phyloP scores from a whole-genome alignment of 2,113 vertebrate species.

The Daphoenositta chrysoptera region DNA sequence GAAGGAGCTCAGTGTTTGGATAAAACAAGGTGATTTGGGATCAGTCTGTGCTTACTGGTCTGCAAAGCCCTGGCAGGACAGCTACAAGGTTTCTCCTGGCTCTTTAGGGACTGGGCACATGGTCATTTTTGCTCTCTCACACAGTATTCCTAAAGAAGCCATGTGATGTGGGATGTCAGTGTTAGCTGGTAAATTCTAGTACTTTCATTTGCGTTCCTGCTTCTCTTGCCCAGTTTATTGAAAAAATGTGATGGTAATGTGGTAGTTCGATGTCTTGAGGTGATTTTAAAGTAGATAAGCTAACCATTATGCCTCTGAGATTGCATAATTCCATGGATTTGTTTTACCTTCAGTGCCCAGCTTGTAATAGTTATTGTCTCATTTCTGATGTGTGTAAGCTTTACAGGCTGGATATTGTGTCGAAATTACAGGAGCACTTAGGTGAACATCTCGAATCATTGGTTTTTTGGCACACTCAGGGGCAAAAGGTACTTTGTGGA shows the following conservation, averaged over 20 bases:
- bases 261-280: slow-evolving; percentile 30
- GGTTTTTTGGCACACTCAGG: not conserved
- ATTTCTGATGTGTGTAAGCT: not conserved
- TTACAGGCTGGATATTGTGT: not conserved
- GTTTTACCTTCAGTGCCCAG: not conserved
- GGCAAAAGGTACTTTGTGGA: slow-evolving; percentile 5
- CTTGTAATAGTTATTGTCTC: not conserved
- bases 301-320: slow-evolving; percentile 20
- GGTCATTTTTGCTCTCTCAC: not conserved
- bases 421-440: not conserved
- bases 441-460: not conserved
- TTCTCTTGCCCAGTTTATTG: slow-evolving; percentile 10
- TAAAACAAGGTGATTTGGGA: not conserved
- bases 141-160: not conserved
- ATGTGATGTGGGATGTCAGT: not conserved
- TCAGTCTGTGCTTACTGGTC: not conserved
- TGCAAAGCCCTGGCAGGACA: not conserved
- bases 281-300: slow-evolving; percentile 41
- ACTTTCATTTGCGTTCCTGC: not conserved
- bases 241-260: slow-evolving; percentile 39
- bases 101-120: not conserved
- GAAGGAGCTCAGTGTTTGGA: not conserved
- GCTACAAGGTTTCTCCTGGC: not conserved
- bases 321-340: not conserved
- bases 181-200: not conserved